Evolutionary conservation across 1,140 invertebrate species (phyloP).

Genomic region (Aphelenchoides fujianensis): DNA sequence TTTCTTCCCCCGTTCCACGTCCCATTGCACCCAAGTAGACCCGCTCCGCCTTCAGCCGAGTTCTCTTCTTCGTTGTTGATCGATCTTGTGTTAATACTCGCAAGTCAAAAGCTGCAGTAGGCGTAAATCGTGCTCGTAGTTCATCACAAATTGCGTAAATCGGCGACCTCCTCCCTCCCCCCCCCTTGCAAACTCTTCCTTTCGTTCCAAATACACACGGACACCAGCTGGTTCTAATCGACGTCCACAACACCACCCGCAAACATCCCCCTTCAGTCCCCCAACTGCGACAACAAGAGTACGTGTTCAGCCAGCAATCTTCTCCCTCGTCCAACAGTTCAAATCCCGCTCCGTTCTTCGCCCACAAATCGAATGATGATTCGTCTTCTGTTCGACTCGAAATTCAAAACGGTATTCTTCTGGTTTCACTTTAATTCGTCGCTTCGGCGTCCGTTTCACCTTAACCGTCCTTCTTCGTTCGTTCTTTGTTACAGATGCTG

Average conservation of each 20-base stretch:
- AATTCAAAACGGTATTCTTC: constrained; percentile 3
- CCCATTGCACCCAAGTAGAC: background rate
- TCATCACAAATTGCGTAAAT: background rate
- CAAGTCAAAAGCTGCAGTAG: background rate
- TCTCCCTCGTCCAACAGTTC: too few relatives aligned
- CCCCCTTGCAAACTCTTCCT: too few relatives aligned
- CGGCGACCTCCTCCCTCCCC: background rate
- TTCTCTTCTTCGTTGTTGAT: constrained; percentile 3
- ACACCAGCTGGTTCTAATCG: too few relatives aligned
- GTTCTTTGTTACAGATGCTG: background rate
- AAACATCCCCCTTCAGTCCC: too few relatives aligned
- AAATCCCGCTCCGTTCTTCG: too few relatives aligned
- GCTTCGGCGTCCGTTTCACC: background rate
- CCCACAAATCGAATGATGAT: background rate
- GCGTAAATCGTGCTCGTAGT: too few relatives aligned
- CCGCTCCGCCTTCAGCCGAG: too few relatives aligned
- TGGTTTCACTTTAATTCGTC: background rate
- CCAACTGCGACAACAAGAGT: constrained; percentile 2
- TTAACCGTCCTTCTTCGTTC: background rate
- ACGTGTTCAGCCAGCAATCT: background rate
- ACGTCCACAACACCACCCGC: too few relatives aligned
- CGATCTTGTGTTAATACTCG: background rate
- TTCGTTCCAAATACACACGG: too few relatives aligned
- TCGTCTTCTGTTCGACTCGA: background rate
- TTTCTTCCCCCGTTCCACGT: background rate